Base-by-base conservation (phyloP, 2,113 vertebrate species). In the Gambusia affinis region DNA sequence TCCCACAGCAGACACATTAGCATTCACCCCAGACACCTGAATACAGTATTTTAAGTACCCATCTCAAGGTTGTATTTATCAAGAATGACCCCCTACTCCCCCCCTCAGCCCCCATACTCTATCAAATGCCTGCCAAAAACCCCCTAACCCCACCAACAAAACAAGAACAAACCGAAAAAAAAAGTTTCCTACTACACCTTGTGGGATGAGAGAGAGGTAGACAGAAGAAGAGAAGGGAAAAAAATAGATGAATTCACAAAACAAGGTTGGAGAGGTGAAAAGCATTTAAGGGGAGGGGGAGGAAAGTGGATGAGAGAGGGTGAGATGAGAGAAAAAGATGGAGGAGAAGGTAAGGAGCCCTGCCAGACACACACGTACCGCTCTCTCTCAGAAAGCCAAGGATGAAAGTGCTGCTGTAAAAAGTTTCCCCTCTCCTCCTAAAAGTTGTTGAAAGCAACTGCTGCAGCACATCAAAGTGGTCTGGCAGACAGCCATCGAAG, bases 1-100 rank as follows among this genome's bases (percentile, higher is more conserved):
- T 39, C 95, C 95, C 94, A 94, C 95, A 95, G 95, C 93, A 96
- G 95, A 96, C 89, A 96, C 96, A 97, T 98, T 97, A 97, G 96
- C 96, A 96, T 98, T 95, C 90, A 92, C 51, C 75, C 95, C 93
- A 98, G 96, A 97, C 95, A 95, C 94, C 95, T 97, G 96, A 96
- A 98, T 96, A 42, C 37, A 28, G n/a, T 67, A 97, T 97, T 97
- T 96, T 95, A 96, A 96, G 95, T 95, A 95, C 84, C 76, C 80
- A 44, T 82, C 76, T 79, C 94, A 94, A 94, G 94, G 93, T 94
- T 93, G 88, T 91, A 94, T 94, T 95, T 94, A 94, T 86, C 92
- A 92, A 88, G 94, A 94, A 94, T 92, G 85, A 93, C 93, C 88
- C 22, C 93, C 92, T 7, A 1, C 67, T 54, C 51, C 92, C 92